phyloP scores from a whole-genome alignment of 1,140 invertebrate genomes.

The Daktulosphaira vitifoliae region DNA sequence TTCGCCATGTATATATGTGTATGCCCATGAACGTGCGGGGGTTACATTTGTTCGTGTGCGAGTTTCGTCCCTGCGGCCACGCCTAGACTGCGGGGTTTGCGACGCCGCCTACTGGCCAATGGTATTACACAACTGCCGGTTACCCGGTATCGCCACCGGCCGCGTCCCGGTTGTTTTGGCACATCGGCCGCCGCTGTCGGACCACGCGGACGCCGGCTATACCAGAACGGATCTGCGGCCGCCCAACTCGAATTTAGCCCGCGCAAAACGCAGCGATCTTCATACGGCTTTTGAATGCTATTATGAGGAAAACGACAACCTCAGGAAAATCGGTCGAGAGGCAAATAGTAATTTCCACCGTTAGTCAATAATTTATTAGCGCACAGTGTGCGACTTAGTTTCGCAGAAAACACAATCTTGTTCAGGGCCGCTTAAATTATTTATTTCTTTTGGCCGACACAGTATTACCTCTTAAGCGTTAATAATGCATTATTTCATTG shows the following conservation, averaged over 20 bases:
- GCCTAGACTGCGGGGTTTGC: not conserved
- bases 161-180: not conserved
- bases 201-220: not conserved
- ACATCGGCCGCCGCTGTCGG: slow-evolving; percentile 11
- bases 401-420: too few relatives aligned
- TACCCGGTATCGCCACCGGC: not conserved
- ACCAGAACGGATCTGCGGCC: not conserved
- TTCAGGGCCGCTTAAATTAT: too few relatives aligned
- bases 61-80: not conserved
- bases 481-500: too few relatives aligned
- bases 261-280: too few relatives aligned
- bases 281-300: too few relatives aligned
- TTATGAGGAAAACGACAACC: too few relatives aligned
- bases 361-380: too few relatives aligned
- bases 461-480: too few relatives aligned
- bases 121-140: not conserved
- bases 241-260: not conserved
- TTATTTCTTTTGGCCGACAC: too few relatives aligned
- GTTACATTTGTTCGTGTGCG: not conserved
- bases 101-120: slow-evolving; percentile 24
- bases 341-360: too few relatives aligned
- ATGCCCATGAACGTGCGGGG: not conserved
- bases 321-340: too few relatives aligned
- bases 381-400: too few relatives aligned
- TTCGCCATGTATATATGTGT: not conserved